These are phyloP conservation scores for Heliconius hermathena DNA, from an alignment of 1,140 invertebrate species.

Conservation along the genomic window DNA sequence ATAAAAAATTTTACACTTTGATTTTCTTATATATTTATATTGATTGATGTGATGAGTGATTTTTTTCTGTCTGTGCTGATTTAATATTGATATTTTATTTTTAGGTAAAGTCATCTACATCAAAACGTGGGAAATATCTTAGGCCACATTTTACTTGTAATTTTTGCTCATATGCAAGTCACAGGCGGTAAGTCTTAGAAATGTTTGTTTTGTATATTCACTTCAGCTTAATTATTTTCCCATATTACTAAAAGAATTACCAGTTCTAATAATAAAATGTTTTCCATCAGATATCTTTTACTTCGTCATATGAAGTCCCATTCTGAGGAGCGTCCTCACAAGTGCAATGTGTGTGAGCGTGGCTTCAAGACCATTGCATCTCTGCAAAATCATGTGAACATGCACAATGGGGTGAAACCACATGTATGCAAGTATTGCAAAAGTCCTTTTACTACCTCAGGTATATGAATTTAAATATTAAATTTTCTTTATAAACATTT, in stretches of 20 bases:
- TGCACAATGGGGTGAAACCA: constrained; percentile 97
- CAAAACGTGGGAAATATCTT: constrained; percentile 40
- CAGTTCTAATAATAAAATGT: background rate
- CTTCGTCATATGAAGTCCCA: constrained; percentile 97
- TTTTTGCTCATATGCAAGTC: constrained; percentile 67
- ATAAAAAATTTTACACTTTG: too few species aligned
- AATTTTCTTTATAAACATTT: too few species aligned
- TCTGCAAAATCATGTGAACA: constrained; percentile 97
- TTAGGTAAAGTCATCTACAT: constrained; percentile 25
- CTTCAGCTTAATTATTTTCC: too few species aligned
- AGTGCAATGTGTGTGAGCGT: constrained; percentile 96
- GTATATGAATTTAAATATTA: constrained; percentile 69
- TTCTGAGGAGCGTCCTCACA: constrained; percentile 96
- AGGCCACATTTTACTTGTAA: constrained; percentile 63
- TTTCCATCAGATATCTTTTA: constrained; percentile 87
- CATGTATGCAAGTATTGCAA: constrained; percentile 97
- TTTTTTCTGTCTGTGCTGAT: background rate
- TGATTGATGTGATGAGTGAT: background rate
- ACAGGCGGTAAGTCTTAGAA: constrained; percentile 54
- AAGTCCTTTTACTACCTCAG: constrained; percentile 96
- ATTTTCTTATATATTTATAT: background rate
- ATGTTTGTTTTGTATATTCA: background rate
- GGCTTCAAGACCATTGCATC: constrained; percentile 97
- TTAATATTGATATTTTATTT: constrained; percentile 23
- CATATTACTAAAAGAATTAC: background rate